phyloP scores from a whole-genome alignment of 2,888 invertebrate genomes.

The Lasioglossum oenotherae region DNA sequence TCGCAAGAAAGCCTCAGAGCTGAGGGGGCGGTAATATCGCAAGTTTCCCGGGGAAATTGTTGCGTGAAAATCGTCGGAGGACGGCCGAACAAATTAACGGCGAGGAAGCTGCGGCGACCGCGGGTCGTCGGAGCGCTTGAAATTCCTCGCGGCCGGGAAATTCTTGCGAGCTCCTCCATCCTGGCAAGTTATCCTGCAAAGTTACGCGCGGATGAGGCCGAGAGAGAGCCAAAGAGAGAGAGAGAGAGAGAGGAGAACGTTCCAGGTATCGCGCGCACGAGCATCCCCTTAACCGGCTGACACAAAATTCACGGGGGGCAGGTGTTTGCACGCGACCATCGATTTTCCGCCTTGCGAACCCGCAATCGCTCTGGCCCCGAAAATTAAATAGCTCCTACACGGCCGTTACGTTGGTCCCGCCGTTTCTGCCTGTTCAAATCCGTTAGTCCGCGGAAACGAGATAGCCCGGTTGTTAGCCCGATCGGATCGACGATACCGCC shows the following conservation, averaged over 20 bases:
- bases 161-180: conserved; percentile 25
- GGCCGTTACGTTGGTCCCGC: background rate
- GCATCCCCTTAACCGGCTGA: conserved; percentile 10
- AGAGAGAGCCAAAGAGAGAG: background rate
- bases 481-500: conserved; percentile 2
- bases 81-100: conserved; percentile 13
- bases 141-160: conserved; percentile 24
- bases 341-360: background rate
- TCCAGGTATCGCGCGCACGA: conserved; percentile 7
- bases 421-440: background rate
- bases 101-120: conserved; percentile 8
- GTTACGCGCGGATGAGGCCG: background rate
- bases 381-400: background rate
- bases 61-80: conserved; percentile 8
- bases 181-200: conserved; percentile 17
- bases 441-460: background rate
- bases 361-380: background rate
- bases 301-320: conserved; percentile 13
- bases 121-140: conserved; percentile 13
- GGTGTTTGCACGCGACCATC: conserved; percentile 17
- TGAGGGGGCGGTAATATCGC: background rate
- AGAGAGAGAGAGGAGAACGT: background rate
- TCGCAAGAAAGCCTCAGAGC: background rate
- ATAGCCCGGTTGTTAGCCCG: background rate
- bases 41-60: background rate